phyloP scores from a whole-genome alignment of 2,113 vertebrate genomes.

The Empidonax alnorum region DNA sequence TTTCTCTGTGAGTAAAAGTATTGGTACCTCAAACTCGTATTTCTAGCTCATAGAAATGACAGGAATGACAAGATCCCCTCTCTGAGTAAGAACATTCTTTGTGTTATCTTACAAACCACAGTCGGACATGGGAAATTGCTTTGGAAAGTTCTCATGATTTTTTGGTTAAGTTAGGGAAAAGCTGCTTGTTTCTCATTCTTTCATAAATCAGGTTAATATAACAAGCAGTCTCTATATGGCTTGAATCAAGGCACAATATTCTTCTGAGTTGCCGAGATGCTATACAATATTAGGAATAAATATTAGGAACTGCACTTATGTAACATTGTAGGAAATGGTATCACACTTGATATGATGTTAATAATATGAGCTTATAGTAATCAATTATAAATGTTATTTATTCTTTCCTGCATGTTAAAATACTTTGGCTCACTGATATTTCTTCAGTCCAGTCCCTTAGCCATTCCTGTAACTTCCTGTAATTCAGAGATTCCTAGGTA shows the following conservation, averaged over 20 bases:
- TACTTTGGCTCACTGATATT: constrained; percentile 45
- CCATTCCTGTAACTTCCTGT: neutral
- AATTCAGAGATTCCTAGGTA: constrained; percentile 19
- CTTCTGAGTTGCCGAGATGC: neutral
- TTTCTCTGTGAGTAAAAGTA: neutral
- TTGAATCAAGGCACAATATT: neutral
- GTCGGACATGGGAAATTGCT: neutral
- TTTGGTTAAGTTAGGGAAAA: neutral
- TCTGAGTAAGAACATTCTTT: neutral
- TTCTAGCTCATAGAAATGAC: neutral
- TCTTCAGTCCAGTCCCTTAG: constrained; percentile 31
- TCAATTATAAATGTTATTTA: neutral
- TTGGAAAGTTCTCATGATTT: neutral
- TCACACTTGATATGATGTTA: neutral
- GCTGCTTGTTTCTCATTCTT: neutral
- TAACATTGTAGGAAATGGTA: neutral
- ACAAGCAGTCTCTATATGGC: neutral
- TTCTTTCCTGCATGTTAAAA: neutral
- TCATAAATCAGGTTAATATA: neutral
- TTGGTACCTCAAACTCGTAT: neutral
- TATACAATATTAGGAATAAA: neutral
- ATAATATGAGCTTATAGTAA: neutral
- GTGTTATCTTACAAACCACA: neutral
- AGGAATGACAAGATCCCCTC: neutral
- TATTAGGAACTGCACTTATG: neutral